These are phyloP conservation scores for Podargus strigoides DNA, from an alignment of 2,797 vertebrate species.

Conservation along the genomic window DNA sequence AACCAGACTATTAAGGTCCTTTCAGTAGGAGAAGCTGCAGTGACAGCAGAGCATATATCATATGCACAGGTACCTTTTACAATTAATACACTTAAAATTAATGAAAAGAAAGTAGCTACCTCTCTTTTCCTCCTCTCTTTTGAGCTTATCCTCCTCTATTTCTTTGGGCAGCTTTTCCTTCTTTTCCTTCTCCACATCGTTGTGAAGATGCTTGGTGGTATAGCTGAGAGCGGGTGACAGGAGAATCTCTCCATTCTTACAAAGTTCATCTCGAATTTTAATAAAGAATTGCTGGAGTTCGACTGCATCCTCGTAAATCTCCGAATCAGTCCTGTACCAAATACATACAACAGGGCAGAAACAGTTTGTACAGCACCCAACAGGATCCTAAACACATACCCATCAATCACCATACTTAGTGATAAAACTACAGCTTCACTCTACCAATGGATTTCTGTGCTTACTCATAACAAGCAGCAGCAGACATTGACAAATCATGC, in stretches of 20 bases:
- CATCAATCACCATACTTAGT: not conserved
- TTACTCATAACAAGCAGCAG: not conserved
- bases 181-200: slow-evolving; percentile 96
- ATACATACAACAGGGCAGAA: not conserved
- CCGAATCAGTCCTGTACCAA: slow-evolving; percentile 86
- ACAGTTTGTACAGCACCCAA: not conserved
- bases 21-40: not conserved
- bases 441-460: not conserved
- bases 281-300: slow-evolving; percentile 98
- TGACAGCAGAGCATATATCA: not conserved
- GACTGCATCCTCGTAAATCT: slow-evolving; percentile 97
- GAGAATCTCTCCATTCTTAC: slow-evolving; percentile 97
- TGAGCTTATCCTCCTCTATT: slow-evolving; percentile 95
- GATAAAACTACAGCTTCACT: not conserved
- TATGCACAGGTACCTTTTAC: not conserved
- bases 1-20: not conserved
- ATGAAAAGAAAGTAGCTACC: slow-evolving; percentile 72
- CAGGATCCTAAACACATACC: not conserved
- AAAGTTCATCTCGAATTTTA: slow-evolving; percentile 95
- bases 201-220: slow-evolving; percentile 93
- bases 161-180: slow-evolving; percentile 96
- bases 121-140: slow-evolving; percentile 96
- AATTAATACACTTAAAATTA: not conserved
- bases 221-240: slow-evolving; percentile 96
- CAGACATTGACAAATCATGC: not conserved